A percentile compares a stretch with the other conserved stretches of the same genome.
These are phyloP conservation scores for Oenanthe oenanthe DNA, from an alignment of 2,113 vertebrate genomes.

Conservation along the genomic window DNA sequence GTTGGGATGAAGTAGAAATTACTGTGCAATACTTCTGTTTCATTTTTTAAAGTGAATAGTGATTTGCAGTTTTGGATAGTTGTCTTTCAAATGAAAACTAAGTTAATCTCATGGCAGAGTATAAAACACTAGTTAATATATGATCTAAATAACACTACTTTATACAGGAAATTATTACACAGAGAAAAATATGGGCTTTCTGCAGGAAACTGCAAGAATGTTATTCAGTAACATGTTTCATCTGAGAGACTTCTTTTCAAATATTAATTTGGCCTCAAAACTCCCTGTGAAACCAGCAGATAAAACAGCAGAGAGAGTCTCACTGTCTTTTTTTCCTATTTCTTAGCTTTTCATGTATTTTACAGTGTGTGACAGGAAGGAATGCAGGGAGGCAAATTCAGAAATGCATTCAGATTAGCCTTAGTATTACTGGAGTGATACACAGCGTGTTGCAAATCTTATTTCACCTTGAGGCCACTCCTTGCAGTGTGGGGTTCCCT, in stretches of 20 bases:
- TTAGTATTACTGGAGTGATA: background rate
- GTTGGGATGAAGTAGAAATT: background rate
- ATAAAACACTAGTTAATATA: background rate
- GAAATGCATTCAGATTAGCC: background rate
- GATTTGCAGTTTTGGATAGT: background rate
- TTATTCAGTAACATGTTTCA: background rate
- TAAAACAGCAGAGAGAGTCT: background rate
- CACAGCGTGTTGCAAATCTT: background rate
- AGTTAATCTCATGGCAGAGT: background rate
- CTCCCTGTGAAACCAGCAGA: background rate
- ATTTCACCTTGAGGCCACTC: background rate
- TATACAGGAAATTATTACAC: background rate
- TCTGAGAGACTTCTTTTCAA: conserved; percentile 20
- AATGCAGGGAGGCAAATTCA: background rate
- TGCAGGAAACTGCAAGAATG: background rate
- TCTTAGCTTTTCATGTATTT: conserved; percentile 17
- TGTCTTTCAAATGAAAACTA: background rate
- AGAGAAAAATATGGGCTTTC: background rate
- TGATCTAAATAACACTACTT: background rate
- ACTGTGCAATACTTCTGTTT: background rate
- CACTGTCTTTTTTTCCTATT: background rate
- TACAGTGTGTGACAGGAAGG: background rate
- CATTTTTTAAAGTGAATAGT: background rate
- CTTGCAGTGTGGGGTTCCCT: background rate
- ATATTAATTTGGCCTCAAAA: conserved; percentile 14